phyloP scores from a whole-genome alignment of 2,113 vertebrate genomes.

The Ramphastos sulfuratus region DNA sequence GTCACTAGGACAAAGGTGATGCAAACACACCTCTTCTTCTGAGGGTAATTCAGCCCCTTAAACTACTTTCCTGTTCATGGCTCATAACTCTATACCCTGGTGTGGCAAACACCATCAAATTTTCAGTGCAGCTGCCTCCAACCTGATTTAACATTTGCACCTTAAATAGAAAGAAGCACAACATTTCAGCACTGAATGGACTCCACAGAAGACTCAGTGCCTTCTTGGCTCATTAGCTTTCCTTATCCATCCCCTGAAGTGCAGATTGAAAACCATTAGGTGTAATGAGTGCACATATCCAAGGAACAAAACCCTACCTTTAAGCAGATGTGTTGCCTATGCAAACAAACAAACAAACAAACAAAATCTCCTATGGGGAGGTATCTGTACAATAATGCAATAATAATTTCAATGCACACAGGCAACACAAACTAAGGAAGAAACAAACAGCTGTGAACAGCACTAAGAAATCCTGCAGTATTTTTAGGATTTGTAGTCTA shows the following conservation, averaged over 20 bases:
- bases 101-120: background rate
- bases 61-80: background rate
- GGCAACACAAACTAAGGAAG: background rate
- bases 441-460: background rate
- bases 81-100: background rate
- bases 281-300: background rate
- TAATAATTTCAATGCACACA: background rate
- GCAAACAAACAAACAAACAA: background rate
- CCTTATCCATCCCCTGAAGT: background rate
- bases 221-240: background rate
- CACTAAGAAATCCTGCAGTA: background rate
- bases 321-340: background rate
- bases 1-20: background rate
- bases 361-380: background rate
- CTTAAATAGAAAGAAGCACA: background rate
- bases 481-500: background rate
- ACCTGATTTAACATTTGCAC: background rate
- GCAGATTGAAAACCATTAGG: background rate
- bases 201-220: background rate
- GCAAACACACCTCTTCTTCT: background rate
- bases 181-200: background rate
- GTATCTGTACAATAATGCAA: background rate
- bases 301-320: background rate
- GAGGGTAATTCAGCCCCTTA: background rate
- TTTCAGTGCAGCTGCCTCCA: background rate